Conservation (phyloP, 2,888 invertebrate genomes). For the Zygothrica quintamaculata region DNA sequence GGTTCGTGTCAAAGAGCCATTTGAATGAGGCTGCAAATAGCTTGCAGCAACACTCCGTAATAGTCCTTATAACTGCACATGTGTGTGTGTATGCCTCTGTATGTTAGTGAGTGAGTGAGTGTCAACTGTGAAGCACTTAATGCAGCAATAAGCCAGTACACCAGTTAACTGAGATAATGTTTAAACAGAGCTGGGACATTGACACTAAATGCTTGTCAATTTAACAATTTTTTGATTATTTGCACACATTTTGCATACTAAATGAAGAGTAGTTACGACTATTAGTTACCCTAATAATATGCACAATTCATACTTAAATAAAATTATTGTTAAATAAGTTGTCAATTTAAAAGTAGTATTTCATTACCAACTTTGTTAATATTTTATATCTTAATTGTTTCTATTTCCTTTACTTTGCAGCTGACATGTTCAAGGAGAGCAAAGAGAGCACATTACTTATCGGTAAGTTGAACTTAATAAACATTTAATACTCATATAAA, state of each 20-base stretch:
- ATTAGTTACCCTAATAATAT: too few relatives aligned
- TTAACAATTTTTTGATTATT: conserved; percentile 36
- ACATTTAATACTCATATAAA: conserved; percentile 26
- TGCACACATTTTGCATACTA: conserved; percentile 19
- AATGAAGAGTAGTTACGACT: conserved; percentile 1
- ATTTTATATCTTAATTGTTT: conserved; percentile 11
- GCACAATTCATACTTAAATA: not conserved
- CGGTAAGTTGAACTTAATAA: conserved; percentile 60
- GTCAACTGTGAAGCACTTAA: conserved; percentile 52
- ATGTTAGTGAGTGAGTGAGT: too few relatives aligned
- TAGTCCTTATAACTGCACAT: conserved; percentile 1
- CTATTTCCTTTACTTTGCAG: conserved; percentile 45
- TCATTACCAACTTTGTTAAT: not conserved
- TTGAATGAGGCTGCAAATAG: conserved; percentile 27
- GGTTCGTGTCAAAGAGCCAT: conserved; percentile 64
- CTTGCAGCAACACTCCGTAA: conserved; percentile 25
- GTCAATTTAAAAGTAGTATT: conserved; percentile 5
- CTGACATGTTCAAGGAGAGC: conserved; percentile 65
- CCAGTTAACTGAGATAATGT: conserved; percentile 24
- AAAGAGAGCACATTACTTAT: conserved; percentile 49
- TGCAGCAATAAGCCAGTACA: conserved; percentile 49
- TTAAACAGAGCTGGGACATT: conserved; percentile 41
- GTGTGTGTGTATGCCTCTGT: conserved; percentile 1
- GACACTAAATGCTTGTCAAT: conserved; percentile 61
- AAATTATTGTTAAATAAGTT: too few relatives aligned